Percentiles rank a stretch among this genome's conserved stretches.
Evolutionary conservation across 2,888 invertebrate species (phyloP).

Genomic region (Drosophila subsilvestris): DNA sequence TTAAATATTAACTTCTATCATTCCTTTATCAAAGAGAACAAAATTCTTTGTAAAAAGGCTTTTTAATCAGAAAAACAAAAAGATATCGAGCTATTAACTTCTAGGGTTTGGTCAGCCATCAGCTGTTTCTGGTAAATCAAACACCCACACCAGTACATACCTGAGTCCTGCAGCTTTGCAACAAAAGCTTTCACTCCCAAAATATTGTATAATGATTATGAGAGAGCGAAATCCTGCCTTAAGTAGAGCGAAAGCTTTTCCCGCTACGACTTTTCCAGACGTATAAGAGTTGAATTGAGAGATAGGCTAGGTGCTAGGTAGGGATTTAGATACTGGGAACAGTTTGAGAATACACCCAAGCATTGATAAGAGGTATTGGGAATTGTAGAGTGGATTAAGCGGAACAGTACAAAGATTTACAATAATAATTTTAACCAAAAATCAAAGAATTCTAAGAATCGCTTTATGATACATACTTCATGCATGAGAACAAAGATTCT

Average conservation of each 20-base stretch:
- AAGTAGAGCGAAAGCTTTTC: slow-evolving; percentile 19
- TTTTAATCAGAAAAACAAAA: neutral
- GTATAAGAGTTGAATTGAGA: slow-evolving; percentile 26
- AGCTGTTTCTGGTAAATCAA: slow-evolving; percentile 19
- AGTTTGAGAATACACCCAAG: neutral
- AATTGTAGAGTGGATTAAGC: neutral
- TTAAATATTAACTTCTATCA: slow-evolving; percentile 21
- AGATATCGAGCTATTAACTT: neutral
- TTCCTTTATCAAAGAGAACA: neutral
- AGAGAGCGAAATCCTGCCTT: slow-evolving; percentile 10
- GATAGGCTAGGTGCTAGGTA: neutral
- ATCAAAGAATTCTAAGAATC: no score
- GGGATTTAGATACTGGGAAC: slow-evolving; percentile 36
- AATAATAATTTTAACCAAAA: no score
- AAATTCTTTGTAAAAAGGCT: neutral
- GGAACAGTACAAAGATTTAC: neutral
- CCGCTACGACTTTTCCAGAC: neutral
- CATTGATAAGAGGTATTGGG: neutral
- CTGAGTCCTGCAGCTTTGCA: slow-evolving; percentile 26
- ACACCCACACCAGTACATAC: slow-evolving; percentile 2
- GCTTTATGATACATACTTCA: no score
- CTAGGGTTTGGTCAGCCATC: slow-evolving; percentile 34
- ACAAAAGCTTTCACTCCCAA: slow-evolving; percentile 29
- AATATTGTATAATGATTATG: slow-evolving; percentile 37
- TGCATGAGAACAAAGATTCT: no score